phyloP scores from a whole-genome alignment of 2,113 vertebrate genomes.

The Sebastes fasciatus region DNA sequence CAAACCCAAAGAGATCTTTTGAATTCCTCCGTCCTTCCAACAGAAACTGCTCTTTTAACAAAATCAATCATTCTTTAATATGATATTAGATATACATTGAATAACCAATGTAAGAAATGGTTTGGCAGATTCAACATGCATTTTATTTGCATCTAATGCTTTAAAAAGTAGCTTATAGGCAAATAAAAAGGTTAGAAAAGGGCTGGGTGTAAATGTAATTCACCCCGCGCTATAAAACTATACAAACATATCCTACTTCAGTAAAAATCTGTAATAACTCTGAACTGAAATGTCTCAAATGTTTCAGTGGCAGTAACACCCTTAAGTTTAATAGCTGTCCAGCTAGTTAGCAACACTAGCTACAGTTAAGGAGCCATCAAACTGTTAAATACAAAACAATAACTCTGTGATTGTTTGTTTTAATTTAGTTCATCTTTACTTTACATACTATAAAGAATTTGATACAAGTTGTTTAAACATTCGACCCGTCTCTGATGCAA shows the following conservation, averaged over 20 bases:
- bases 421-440: background rate
- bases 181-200: slow-evolving; percentile 4
- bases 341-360: background rate
- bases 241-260: background rate
- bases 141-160: background rate
- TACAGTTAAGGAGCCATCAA: background rate
- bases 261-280: background rate
- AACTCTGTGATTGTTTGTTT: background rate
- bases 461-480: background rate
- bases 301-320: background rate
- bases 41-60: background rate
- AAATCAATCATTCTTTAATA: background rate
- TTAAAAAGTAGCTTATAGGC: background rate
- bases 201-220: background rate
- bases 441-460: background rate
- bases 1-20: background rate
- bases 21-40: background rate
- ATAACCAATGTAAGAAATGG: background rate
- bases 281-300: background rate
- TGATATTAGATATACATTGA: background rate
- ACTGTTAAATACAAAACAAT: background rate
- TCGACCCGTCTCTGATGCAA: background rate
- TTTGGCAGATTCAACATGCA: background rate
- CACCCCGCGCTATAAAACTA: background rate
- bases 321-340: background rate